These are phyloP conservation scores for Melanotaenia maccullochi DNA, from an alignment of 2,797 vertebrate genomes.

Conservation along the genomic window DNA sequence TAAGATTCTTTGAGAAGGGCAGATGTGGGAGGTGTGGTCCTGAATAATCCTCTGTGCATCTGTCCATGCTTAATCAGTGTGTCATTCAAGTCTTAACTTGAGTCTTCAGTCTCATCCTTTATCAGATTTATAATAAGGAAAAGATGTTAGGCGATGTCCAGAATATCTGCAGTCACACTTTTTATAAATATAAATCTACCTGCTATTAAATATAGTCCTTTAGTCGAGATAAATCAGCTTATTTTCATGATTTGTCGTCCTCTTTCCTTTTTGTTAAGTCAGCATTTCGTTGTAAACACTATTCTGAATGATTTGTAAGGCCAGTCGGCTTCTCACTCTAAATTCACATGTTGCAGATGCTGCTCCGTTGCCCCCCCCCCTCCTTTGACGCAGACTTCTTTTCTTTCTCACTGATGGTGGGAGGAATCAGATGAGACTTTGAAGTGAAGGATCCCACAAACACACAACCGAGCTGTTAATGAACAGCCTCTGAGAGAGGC, in stretches of 20 bases:
- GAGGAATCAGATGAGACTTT: slow-evolving; percentile 64
- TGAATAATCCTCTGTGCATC: slow-evolving; percentile 34
- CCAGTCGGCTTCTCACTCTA: slow-evolving; percentile 39
- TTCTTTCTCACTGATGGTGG: slow-evolving; percentile 46
- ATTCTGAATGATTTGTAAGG: slow-evolving; percentile 35
- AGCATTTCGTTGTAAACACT: slow-evolving; percentile 40
- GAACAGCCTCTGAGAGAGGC: slow-evolving; percentile 59
- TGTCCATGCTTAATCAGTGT: background rate
- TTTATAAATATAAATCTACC: background rate
- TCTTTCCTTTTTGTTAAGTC: slow-evolving; percentile 13
- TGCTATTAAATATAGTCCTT: background rate
- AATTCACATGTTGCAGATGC: slow-evolving; percentile 42
- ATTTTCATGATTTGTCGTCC: slow-evolving; percentile 10
- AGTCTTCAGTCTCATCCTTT: background rate
- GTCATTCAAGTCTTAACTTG: slow-evolving; percentile 1
- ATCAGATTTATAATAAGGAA: slow-evolving; percentile 6
- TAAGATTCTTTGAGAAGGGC: slow-evolving; percentile 19
- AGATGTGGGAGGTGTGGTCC: slow-evolving; percentile 13
- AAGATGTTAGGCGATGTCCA: background rate
- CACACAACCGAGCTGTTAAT: slow-evolving; percentile 69
- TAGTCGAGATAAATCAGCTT: background rate
- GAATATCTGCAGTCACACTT: background rate
- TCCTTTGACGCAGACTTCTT: slow-evolving; percentile 48
- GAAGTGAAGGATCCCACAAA: slow-evolving; percentile 60
- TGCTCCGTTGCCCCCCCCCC: slow-evolving; percentile 29